Evolutionary conservation across 1,140 invertebrate genomes (phyloP), one percentile per base, ranked within the genome.

Genomic region (Zaprionus gabonicus): DNA sequence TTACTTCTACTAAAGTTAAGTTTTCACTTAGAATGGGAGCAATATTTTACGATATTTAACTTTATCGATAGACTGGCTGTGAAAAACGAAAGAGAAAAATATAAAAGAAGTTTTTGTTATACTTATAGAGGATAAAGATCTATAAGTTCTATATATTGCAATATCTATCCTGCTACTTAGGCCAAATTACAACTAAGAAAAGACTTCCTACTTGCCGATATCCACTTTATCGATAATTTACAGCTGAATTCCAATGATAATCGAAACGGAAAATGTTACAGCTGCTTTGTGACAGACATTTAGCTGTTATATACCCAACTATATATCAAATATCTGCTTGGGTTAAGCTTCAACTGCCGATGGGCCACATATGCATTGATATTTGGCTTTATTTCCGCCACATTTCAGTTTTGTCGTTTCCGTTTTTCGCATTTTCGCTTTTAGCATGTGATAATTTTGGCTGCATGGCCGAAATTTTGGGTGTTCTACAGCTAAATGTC

Each of bases 361-460:
- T 17, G 41, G 5, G 41, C 10, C 46, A 13, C 46, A 51, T 51
- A 51, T 51, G 46, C 46, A 20, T 10, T 25, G 46, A 51, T 51
- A 12, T 51, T 51, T 23, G 20, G 23, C 46, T 12, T 51, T 23
- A 51, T 51, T 51, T 51, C 46, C 46, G 46, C 17, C 20, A 23
- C 46, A 51, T 51, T 51, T 51, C 20, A 20, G 46, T 25, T 25
- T 49, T 51, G 46, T 51, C 46, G 23, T 51, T 23, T 51, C 17
- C 46, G 41, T 51, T 51, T 25, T 23, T 10, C 4, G 20, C 46
- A 51, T 23, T 20, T 25, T 23, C 17, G 46, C 15, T 41, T n/a
- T n/a, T n/a, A 41, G 38, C 38, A 41, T 41, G 38, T 13, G 38
- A 23, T 51, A 25, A 20, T 51, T 49, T 49, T 49, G 46, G 4